Evolutionary conservation across 1,140 invertebrate species (phyloP).

Genomic region (Pollicipes pollicipes): DNA sequence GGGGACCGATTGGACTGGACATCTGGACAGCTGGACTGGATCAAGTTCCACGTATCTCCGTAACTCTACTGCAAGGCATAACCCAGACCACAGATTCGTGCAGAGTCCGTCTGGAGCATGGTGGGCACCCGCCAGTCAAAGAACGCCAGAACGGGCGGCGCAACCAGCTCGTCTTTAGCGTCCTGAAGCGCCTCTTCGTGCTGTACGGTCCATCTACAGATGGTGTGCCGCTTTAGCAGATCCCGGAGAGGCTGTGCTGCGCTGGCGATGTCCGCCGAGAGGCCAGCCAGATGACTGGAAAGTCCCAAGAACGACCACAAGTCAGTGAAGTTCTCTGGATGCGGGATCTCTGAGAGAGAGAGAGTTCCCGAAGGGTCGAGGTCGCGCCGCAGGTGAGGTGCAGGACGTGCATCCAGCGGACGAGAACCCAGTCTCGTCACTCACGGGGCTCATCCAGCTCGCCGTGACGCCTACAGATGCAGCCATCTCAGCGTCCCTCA

Average conservation of each 20-base stretch:
- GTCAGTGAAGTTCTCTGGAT: conserved; percentile 14
- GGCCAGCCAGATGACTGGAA: too few relatives aligned
- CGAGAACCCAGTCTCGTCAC: neutral
- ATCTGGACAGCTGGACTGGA: conserved; percentile 14
- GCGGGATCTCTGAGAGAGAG: neutral
- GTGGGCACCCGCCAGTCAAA: conserved; percentile 13
- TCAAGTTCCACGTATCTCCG: conserved; percentile 14
- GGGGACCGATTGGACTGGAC: too few relatives aligned
- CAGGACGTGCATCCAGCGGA: neutral
- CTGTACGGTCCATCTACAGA: conserved; percentile 13
- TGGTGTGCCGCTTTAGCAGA: conserved; percentile 10
- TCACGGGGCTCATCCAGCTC: neutral
- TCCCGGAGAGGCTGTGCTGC: conserved; percentile 13
- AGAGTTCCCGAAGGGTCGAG: neutral
- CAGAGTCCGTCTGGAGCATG: conserved; percentile 14
- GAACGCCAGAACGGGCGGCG: conserved; percentile 12
- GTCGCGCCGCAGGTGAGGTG: neutral
- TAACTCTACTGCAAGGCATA: conserved; percentile 14
- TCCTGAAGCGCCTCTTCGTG: conserved; percentile 14
- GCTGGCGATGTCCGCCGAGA: too few relatives aligned
- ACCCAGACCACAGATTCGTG: conserved; percentile 14
- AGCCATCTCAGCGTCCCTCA: conserved; percentile 2
- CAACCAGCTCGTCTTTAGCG: conserved; percentile 11
- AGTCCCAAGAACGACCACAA: conserved; percentile 16
- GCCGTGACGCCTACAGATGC: conserved; percentile 3